Base-by-base conservation (phyloP, 1,140 invertebrate species). In the Oryzaephilus surinamensis region DNA sequence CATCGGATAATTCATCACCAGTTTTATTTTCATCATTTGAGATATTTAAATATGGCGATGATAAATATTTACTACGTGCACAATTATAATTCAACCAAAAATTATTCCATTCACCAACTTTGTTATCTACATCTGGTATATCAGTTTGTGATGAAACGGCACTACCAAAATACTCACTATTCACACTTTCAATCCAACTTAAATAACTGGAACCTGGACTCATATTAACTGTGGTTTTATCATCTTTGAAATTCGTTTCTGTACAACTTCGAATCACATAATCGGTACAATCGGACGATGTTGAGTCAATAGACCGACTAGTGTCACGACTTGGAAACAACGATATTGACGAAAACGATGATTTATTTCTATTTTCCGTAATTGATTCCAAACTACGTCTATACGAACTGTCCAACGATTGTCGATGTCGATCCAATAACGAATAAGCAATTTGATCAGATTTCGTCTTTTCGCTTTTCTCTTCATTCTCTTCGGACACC, bases 51-150 rank as follows among this genome's bases (percentile, higher is more conserved):
- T 24, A n/a, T 10, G 23, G 10, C 11, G 23, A 7, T 3, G 55
- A 57, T 16, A 62, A 28, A 44, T 59, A 57, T 10, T 47, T 38
- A 24, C 51, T 55, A 5, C 53, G 49, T 3, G 55, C 47, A 48
- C 45, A 52, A 24, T 51, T 62, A 33, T 62, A 62, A 28, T 61
- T 60, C 28, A 55, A 45, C 60, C 60, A 62, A 41, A 62, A 62
- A 42, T 61, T 62, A 36, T 61, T 61, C 60, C 60, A 62, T 43
- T 62, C 60, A 2, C 60, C 60, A 16, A 57, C 56, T 51, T 60
- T 59, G 30, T 49, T 56, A 14, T 62, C 56, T 8, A 51, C 45
- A 31, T 60, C 36, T 10, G 23, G 8, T 10, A 41, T 23, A 7
- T 52, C 39, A 3, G 23, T 24, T 24, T 24, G 23, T 24, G 10